Evolutionary conservation across 2,888 invertebrate genomes (phyloP), one percentile per base, ranked within the genome.

Genomic region (Scaeva pyrastri): DNA sequence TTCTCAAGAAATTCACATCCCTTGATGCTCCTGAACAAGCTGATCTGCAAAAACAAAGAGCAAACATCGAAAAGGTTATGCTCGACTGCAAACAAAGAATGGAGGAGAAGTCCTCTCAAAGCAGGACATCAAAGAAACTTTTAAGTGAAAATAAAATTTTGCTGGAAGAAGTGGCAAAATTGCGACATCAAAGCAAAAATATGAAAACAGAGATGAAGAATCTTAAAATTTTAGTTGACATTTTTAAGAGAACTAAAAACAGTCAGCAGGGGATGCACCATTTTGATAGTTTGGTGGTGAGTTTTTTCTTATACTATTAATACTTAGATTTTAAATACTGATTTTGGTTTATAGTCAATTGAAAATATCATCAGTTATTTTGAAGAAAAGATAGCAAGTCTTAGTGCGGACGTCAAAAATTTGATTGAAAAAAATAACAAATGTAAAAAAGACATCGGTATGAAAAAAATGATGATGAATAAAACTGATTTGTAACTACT

Each of bases 141-240:
- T 95, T 96, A 94, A 94, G 94, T 93, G 97, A 98, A 90, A 98
- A 98, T 91, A 94, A 96, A 43, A 93, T 94, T 0, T 93, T 98
- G 4, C 93, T 97, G 41, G 94, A 95, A 1, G 97, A 98, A 91
- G 95, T 97, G 23, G 97, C 97, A 90, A 94, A 94, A 76, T 91
- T 97, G 52, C 94, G 97, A 41, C 94, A 88, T 0, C 89, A 89
- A 73, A 90, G 90, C 43, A 88, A 88, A 4, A 73, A n/a, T 10
- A 19, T 60, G 2, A 36, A 14, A 12, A 8, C n/a, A 8, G 81
- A 85, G n/a, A 23, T 85, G 4, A 50, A 50, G n/a, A 81, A 85
- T 21, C 23, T 85, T 45, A 48, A 3, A 2, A n/a, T 62, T 56
- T 26, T 85, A 31, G 43, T 70, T 1, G 70, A 76, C 12, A 76